Evolutionary conservation across 2,113 vertebrate species (phyloP).

Genomic region (Smithornis capensis): DNA sequence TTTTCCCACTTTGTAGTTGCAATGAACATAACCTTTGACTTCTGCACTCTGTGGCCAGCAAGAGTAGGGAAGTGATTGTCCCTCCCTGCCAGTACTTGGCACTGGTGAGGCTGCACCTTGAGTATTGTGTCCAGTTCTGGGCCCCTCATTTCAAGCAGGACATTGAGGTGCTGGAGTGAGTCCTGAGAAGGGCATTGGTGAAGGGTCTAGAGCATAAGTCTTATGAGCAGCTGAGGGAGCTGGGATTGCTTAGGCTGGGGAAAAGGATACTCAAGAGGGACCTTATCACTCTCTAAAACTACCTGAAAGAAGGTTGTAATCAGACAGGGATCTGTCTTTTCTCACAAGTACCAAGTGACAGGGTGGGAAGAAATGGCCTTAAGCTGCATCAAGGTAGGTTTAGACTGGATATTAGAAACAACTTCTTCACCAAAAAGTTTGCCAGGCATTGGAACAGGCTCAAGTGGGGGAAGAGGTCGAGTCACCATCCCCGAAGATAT

Average conservation of each 20-base stretch:
- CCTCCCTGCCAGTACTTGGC: not conserved
- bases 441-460: not conserved
- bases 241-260: not conserved
- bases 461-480: not conserved
- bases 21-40: not conserved
- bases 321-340: not conserved
- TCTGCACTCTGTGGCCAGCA: not conserved
- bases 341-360: not conserved
- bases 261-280: not conserved
- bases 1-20: not conserved
- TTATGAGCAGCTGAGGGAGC: not conserved
- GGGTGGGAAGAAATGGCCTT: not conserved
- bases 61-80: not conserved
- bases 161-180: not conserved
- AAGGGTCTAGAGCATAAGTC: not conserved
- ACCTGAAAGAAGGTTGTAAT: not conserved
- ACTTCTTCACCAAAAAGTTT: not conserved
- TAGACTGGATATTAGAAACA: not conserved
- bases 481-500: not conserved
- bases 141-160: not conserved
- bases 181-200: not conserved
- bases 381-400: fast-evolving
- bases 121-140: not conserved
- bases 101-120: not conserved
- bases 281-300: not conserved